phyloP scores from a whole-genome alignment of 2,113 vertebrate genomes.

The Callorhinus ursinus region DNA sequence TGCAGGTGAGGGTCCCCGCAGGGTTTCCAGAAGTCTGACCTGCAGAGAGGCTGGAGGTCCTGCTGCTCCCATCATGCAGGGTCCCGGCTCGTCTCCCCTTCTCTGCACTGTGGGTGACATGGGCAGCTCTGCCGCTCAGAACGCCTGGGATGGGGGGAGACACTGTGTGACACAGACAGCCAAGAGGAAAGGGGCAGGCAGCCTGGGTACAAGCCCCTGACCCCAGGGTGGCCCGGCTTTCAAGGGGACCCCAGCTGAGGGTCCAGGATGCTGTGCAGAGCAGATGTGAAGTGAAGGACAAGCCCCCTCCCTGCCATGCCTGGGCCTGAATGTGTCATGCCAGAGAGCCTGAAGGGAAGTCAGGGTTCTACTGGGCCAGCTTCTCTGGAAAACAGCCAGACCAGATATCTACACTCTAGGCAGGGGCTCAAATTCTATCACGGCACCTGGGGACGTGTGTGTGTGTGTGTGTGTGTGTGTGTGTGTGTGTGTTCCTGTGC shows the following conservation, averaged over 20 bases:
- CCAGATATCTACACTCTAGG: neutral
- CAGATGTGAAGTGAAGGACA: neutral
- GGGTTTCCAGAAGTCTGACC: neutral
- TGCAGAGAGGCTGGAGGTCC: neutral
- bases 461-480: too few relatives aligned
- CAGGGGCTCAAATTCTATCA: neutral
- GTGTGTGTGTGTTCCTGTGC: too few relatives aligned
- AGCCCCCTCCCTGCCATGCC: fast-evolving
- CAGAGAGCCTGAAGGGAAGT: neutral
- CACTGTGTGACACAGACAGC: neutral
- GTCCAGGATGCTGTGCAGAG: neutral
- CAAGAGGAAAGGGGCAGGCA: neutral
- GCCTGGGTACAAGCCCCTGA: neutral
- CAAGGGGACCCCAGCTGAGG: neutral
- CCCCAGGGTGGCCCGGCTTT: neutral
- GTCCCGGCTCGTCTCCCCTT: neutral
- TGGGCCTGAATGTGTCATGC: neutral
- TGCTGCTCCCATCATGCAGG: fast-evolving
- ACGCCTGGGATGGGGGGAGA: neutral
- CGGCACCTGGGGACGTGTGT: fast-evolving
- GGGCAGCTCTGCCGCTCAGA: neutral
- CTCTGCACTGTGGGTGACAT: neutral
- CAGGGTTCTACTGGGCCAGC: neutral
- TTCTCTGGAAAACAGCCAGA: neutral
- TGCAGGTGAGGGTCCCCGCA: neutral